Percentiles rank a stretch among this genome's conserved stretches.
These are phyloP conservation scores for Drosophila punjabiensis DNA, from an alignment of 1,140 invertebrate species.

Conservation along the genomic window DNA sequence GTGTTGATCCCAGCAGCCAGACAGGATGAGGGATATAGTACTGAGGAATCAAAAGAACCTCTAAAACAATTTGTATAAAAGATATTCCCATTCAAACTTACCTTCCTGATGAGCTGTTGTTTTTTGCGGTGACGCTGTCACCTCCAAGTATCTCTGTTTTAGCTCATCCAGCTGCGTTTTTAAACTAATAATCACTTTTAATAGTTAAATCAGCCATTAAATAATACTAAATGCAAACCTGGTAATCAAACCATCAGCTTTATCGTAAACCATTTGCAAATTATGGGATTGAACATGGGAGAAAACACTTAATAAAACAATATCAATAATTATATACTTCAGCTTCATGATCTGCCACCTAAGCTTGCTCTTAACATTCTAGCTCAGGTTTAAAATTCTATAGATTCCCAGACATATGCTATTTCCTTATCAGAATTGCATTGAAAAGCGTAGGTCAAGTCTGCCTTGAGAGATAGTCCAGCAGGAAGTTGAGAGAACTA, in stretches of 20 bases:
- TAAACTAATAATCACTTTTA: conserved; percentile 14
- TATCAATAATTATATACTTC: neutral
- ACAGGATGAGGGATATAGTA: conserved; percentile 57
- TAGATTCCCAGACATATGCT: neutral
- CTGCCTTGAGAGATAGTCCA: conserved; percentile 10
- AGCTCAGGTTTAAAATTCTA: neutral
- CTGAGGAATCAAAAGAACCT: neutral
- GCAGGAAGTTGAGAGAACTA: conserved; percentile 27
- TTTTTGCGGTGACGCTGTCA: no score
- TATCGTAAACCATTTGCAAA: conserved; percentile 17
- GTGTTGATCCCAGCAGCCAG: conserved; percentile 60
- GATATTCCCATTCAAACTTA: neutral
- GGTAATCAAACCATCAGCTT: conserved; percentile 27
- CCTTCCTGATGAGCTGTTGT: neutral
- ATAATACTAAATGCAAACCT: conserved; percentile 15
- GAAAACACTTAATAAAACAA: conserved; percentile 9
- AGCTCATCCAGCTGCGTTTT: conserved; percentile 39
- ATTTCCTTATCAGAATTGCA: conserved; percentile 40
- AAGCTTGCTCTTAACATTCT: neutral
- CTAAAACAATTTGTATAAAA: no score
- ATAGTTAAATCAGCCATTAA: neutral
- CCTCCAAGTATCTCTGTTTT: conserved; percentile 6
- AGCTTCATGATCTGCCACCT: conserved; percentile 37
- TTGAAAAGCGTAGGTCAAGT: conserved; percentile 51
- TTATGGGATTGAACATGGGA: neutral